phyloP scores from a whole-genome alignment of 2,113 vertebrate genomes.

The Rhadina sibilatrix region DNA sequence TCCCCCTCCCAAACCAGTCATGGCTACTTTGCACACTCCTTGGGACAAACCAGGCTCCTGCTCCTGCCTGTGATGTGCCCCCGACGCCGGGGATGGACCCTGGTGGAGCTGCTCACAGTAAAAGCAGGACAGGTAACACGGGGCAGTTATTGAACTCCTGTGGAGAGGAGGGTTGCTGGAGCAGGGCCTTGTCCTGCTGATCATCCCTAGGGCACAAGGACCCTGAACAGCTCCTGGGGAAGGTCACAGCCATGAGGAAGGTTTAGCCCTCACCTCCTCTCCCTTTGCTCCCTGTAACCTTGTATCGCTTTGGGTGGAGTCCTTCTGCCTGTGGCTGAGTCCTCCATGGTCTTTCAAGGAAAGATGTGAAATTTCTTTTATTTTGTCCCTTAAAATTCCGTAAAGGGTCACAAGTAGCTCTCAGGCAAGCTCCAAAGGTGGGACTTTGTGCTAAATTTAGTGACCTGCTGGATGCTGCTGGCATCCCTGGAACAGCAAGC shows the following conservation, averaged over 20 bases:
- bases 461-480: not conserved
- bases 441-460: not conserved
- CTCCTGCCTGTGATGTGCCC: not conserved
- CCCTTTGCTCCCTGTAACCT: not conserved
- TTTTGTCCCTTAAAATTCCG: not conserved
- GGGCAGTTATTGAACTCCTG: not conserved
- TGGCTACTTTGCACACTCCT: not conserved
- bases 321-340: not conserved
- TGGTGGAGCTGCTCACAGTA: accelerated
- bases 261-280: not conserved
- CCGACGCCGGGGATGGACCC: accelerated
- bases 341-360: not conserved
- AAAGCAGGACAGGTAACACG: not conserved
- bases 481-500: not conserved
- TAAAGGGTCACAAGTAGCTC: not conserved
- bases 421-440: not conserved
- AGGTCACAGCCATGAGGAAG: not conserved
- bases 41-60: not conserved
- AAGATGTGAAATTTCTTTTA: not conserved
- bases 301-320: not conserved
- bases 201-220: not conserved
- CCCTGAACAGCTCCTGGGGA: not conserved
- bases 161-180: not conserved
- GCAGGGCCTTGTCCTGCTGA: not conserved
- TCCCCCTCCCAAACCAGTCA: not conserved